Base-by-base conservation (phyloP, 2,113 vertebrate species). In the Garra rufa region DNA sequence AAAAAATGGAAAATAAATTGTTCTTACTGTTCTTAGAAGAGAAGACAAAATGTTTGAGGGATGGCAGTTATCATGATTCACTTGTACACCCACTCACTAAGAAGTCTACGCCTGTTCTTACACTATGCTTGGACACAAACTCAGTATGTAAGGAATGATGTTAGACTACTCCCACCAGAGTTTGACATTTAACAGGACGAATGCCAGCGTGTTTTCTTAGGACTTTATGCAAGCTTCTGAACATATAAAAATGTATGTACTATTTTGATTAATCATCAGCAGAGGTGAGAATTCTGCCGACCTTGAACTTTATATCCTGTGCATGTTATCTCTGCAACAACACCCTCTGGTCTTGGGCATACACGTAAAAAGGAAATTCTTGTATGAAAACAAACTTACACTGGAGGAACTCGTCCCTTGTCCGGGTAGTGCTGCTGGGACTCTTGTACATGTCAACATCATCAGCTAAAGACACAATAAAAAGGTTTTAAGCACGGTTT, bases 391-490 rank as follows among this genome's bases (percentile, higher is more conserved):
- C 9, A 83, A 75, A 93, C 95, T 93, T 91, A 95, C 95, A 94
- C 92, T 85, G 92, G 78, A 95, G 79, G 88, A 95, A 94, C 15
- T 95, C 95, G 0, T 95, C 93, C 59, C 94, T 90, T 87, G 90
- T 52, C 74, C 91, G 90, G 38, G 93, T 91, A 11, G 94, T 0
- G 91, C 69, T 6, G 61, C 81, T 65, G 78, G 76, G 83, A 0
- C 92, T 84, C 87, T 92, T 95, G 91, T 93, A 93, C 78, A 94
- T 1, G 17, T 81, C 75, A n/a, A 88, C 90, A 84, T 93, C 95
- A 3, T 93, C 92, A 75, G 61, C 87, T 90, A 67, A 75, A 76
- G 67, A 87, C 15, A 84, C 26, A 82, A 82, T 61, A 77, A 41
- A 77, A 65, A 73, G 38, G 4, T 50, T 44, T 46, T 28, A 83